Evolutionary conservation across 2,797 vertebrate species (phyloP).

Genomic region (Scyliorhinus canicula): DNA sequence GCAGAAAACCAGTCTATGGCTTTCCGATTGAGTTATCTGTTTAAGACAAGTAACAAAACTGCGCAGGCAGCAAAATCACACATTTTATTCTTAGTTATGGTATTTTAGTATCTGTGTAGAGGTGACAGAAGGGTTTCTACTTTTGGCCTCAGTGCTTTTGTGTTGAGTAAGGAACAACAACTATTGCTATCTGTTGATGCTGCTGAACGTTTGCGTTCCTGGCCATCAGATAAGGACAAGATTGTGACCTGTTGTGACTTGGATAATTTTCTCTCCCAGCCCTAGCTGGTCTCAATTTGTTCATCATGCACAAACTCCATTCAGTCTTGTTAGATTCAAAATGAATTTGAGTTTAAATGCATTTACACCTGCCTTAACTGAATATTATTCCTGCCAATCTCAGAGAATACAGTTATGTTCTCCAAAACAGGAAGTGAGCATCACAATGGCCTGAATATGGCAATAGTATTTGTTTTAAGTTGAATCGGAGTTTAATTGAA

Average conservation of each 20-base stretch:
- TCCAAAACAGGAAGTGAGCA: background rate
- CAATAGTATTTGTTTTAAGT: background rate
- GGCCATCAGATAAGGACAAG: background rate
- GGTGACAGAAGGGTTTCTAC: no score
- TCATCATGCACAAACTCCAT: background rate
- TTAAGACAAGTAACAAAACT: background rate
- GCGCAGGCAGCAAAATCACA: background rate
- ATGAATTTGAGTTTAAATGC: background rate
- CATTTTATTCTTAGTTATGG: background rate
- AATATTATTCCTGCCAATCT: background rate
- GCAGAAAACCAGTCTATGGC: no score
- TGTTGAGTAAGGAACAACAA: background rate
- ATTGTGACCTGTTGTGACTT: background rate
- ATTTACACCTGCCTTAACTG: background rate
- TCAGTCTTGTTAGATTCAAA: background rate
- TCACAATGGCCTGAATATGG: background rate
- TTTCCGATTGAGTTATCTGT: background rate
- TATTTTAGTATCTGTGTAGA: background rate
- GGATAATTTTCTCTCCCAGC: background rate
- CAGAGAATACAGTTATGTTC: background rate
- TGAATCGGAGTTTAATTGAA: constrained; percentile 1
- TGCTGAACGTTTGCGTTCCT: background rate
- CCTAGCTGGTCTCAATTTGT: background rate
- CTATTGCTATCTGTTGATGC: background rate
- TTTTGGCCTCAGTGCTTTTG: background rate